Conservation (phyloP, 2,888 invertebrate genomes). For the Apamea monoglypha region DNA sequence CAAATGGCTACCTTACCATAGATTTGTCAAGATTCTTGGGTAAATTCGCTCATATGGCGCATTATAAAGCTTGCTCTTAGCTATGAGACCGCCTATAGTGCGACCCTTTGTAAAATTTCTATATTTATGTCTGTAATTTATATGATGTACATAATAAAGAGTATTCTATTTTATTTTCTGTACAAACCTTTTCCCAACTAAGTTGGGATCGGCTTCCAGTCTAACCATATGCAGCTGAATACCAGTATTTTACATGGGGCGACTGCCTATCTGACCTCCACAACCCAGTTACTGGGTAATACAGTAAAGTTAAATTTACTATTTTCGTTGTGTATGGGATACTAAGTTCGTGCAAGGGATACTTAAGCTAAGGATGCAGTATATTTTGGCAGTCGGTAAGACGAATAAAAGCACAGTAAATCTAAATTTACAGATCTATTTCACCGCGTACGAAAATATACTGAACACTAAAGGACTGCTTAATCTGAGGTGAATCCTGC, state of each 20-base stretch:
- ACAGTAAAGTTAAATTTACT: neutral
- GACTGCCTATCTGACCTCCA: too few relatives aligned
- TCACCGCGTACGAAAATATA: constrained; percentile 4
- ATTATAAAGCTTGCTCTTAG: too few relatives aligned
- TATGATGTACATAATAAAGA: too few relatives aligned
- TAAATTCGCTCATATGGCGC: neutral
- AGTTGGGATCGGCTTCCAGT: too few relatives aligned
- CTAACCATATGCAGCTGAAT: too few relatives aligned
- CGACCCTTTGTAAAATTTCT: too few relatives aligned
- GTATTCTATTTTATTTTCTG: neutral
- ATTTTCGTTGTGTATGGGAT: neutral
- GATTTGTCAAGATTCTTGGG: neutral
- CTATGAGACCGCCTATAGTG: too few relatives aligned
- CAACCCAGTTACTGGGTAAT: neutral
- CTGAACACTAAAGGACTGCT: neutral
- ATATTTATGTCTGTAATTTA: too few relatives aligned
- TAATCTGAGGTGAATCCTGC: neutral
- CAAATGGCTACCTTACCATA: neutral
- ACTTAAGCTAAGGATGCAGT: neutral
- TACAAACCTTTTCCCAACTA: neutral
- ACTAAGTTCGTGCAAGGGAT: constrained; percentile 13
- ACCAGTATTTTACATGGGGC: too few relatives aligned
- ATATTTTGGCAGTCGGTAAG: constrained; percentile 1
- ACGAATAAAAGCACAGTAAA: neutral
- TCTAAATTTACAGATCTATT: neutral